Percentiles rank a stretch among this genome's conserved stretches.
phyloP scores from a whole-genome alignment of 2,888 invertebrate genomes.

The Rhyacophila evoluta region DNA sequence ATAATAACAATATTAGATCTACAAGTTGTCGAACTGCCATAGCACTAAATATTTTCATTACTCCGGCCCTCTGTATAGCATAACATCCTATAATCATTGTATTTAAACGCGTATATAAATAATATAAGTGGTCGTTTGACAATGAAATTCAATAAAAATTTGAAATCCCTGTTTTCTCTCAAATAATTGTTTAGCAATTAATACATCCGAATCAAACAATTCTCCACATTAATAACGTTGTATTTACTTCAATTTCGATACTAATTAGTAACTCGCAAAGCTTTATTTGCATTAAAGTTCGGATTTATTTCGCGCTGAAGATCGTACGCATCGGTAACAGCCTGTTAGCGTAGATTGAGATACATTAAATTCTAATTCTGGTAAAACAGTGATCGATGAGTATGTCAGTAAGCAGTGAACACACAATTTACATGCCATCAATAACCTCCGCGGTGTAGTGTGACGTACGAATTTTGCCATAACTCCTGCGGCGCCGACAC shows the following conservation, averaged over 20 bases:
- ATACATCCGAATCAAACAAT: neutral
- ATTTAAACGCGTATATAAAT: too few relatives aligned
- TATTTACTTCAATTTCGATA: neutral
- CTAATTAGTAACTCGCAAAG: neutral
- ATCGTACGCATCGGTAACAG: neutral
- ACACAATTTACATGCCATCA: slow-evolving; percentile 34
- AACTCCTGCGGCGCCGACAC: neutral
- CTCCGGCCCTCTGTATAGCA: too few relatives aligned
- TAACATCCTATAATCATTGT: too few relatives aligned
- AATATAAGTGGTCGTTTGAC: too few relatives aligned
- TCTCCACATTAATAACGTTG: neutral
- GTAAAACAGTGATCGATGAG: slow-evolving; percentile 33
- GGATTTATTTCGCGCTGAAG: neutral
- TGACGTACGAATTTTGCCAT: slow-evolving; percentile 27
- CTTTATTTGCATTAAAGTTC: neutral
- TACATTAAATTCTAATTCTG: slow-evolving; percentile 21
- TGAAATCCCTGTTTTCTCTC: too few relatives aligned
- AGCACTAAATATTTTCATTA: too few relatives aligned
- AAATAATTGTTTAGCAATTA: too few relatives aligned
- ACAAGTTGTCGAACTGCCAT: too few relatives aligned
- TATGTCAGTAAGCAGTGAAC: neutral
- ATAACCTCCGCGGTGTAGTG: slow-evolving; percentile 20
- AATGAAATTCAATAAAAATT: too few relatives aligned
- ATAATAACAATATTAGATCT: too few relatives aligned
- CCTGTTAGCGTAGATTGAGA: slow-evolving; percentile 19